These are phyloP conservation scores for Epinotia bilunana DNA, from an alignment of 2,888 invertebrate species.

Conservation along the genomic window DNA sequence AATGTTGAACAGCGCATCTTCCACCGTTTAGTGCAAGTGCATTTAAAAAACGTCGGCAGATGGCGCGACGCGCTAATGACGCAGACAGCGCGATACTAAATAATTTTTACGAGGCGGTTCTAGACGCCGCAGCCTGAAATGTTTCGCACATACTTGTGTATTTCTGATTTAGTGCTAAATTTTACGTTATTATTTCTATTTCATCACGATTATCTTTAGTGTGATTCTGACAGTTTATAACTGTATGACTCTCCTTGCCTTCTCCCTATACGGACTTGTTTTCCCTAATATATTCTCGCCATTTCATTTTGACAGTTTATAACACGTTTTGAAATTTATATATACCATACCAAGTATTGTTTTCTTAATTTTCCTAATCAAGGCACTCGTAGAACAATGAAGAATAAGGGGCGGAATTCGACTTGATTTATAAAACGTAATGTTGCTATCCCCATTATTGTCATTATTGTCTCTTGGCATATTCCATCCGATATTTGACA, in stretches of 20 bases:
- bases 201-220: neutral
- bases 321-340: no score
- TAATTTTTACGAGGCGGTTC: conserved; percentile 78
- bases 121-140: conserved; percentile 54
- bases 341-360: no score
- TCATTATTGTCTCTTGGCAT: no score
- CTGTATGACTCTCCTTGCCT: no score
- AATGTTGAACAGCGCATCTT: conserved; percentile 36
- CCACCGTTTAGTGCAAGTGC: conserved; percentile 47
- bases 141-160: conserved; percentile 44
- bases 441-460: no score
- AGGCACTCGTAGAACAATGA: no score
- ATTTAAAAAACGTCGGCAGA: conserved; percentile 48
- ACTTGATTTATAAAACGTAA: no score
- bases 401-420: no score
- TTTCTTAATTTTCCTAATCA: no score
- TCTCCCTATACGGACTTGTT: no score
- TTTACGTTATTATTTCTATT: neutral
- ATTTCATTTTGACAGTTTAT: neutral
- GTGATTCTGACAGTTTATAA: neutral
- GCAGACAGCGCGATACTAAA: conserved; percentile 59
- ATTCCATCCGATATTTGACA: no score
- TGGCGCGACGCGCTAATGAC: conserved; percentile 49
- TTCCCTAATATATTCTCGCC: no score
- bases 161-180: conserved; percentile 29